phyloP scores from a whole-genome alignment of 2,113 vertebrate species.

The Pedetes capensis region DNA sequence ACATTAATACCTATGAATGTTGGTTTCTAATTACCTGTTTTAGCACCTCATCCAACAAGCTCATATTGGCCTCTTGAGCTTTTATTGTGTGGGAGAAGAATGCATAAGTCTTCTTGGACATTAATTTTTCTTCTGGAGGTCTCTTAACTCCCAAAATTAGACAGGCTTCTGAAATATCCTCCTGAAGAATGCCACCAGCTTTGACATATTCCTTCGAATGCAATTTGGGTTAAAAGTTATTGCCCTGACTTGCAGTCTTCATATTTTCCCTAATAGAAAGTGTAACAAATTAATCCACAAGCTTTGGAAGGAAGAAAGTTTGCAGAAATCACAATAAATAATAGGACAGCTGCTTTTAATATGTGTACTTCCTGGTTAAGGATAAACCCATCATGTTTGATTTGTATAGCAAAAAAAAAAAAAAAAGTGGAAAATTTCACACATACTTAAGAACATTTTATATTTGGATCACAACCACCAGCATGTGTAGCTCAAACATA shows the following conservation, averaged over 20 bases:
- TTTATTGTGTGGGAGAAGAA: slow-evolving; percentile 99
- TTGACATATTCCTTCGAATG: slow-evolving; percentile 90
- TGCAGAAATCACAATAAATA: neutral
- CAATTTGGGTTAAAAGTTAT: slow-evolving; percentile 41
- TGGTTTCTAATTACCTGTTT: slow-evolving; percentile 87
- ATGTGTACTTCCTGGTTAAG: neutral
- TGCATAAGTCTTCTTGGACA: slow-evolving; percentile 94
- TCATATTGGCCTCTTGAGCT: slow-evolving; percentile 98
- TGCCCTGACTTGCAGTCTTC: neutral
- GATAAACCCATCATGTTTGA: neutral
- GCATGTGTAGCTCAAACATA: neutral
- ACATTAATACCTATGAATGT: neutral
- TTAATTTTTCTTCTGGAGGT: slow-evolving; percentile 92
- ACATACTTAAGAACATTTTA: neutral
- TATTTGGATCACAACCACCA: neutral
- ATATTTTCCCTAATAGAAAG: neutral
- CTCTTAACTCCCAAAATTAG: slow-evolving; percentile 97
- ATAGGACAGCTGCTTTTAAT: neutral
- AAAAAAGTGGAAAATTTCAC: neutral
- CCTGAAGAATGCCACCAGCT: slow-evolving; percentile 93
- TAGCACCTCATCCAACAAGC: slow-evolving; percentile 93
- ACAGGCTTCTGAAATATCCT: slow-evolving; percentile 95
- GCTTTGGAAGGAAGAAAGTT: neutral
- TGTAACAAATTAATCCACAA: neutral
- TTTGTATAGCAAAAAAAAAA: neutral